Evolutionary conservation across 2,797 vertebrate species (phyloP).

Genomic region (Antrozous pallidus): DNA sequence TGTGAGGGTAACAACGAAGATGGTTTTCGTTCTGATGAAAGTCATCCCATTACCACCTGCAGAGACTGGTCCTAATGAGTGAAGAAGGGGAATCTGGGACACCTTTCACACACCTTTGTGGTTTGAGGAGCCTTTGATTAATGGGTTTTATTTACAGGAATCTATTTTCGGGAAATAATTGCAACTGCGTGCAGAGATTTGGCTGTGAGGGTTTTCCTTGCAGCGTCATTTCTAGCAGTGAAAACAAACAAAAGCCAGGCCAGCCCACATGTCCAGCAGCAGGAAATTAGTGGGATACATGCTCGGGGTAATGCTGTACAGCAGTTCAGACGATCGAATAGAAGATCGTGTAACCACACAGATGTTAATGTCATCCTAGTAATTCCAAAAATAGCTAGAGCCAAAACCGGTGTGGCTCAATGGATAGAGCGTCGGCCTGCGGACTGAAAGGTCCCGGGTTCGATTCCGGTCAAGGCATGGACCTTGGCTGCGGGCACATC

Average conservation of each 20-base stretch:
- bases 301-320: background rate
- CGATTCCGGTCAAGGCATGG: no score
- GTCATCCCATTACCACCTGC: background rate
- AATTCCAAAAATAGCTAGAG: no score
- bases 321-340: background rate
- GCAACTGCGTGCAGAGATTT: background rate
- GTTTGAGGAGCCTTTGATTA: background rate
- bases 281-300: background rate
- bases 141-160: background rate
- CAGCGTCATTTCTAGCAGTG: background rate
- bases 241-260: background rate
- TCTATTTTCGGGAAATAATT: conserved; percentile 2
- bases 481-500: no score
- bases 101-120: background rate
- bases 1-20: background rate
- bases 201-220: background rate
- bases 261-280: background rate
- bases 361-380: background rate
- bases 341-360: background rate
- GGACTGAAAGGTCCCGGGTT: no score
- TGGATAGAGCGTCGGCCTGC: no score
- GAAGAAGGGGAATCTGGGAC: background rate
- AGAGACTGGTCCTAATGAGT: background rate
- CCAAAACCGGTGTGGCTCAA: no score
- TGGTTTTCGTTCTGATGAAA: background rate